Base-by-base conservation (phyloP, 2,888 invertebrate genomes). In the Chaitophorus viminalis region DNA sequence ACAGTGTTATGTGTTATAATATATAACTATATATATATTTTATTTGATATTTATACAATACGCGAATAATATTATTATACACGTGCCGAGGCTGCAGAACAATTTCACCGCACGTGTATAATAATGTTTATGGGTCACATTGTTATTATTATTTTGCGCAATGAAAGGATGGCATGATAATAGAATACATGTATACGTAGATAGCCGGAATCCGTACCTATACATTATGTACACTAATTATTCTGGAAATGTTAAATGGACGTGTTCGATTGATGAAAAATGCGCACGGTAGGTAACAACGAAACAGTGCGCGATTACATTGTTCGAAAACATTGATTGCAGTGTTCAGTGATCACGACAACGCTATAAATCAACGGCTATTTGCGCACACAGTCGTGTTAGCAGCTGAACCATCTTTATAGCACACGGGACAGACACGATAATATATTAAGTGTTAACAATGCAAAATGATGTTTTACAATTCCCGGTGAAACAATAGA, bases 401-500 rank as follows among this genome's bases (percentile, higher is more conserved):
- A 6, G 74, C 60, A 39, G 36, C 3, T 36, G 33, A 75, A 83
- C 60, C 74, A 60, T 83, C 74, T 83, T 75, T 29, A 70, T 14
- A 75, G 18, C 72, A 11, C 54, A 21, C 72, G 31, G 21, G 21
- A 39, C n/a, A 29, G 82, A 70, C 81, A 60, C 31, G 18, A 31
- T 52, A 29, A 82, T 82, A 82, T 82, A 82, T 82, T 46, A 82
- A 82, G 82, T 82, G 70, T 82, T 82, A 70, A 70, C 70, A 70
- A 52, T 33, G 70, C 70, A 72, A 82, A 70, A 25, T 33, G 70
- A 82, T 70, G 82, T 82, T 82, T 82, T 82, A 82, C 82, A 72
- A 82, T 72, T 70, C 70, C 31, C 52, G 70, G n/a, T 52, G 46
- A 36, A 70, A 82, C 70, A 82, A 70, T 70, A 52, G 29, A 52